phyloP scores from a whole-genome alignment of 2,888 invertebrate genomes.

The Kryphioiulus occultus region DNA sequence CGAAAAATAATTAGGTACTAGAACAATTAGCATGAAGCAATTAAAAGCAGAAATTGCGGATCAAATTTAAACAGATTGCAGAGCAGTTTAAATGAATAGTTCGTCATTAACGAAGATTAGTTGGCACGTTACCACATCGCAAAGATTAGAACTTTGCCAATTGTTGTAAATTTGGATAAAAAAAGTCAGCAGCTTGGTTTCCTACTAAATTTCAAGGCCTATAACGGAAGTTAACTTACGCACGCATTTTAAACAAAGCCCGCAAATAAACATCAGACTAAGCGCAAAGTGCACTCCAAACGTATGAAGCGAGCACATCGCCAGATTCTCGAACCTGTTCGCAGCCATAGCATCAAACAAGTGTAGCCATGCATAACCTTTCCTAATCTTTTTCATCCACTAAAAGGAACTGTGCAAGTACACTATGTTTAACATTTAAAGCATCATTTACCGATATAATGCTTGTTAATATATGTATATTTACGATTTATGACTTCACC shows the following conservation, averaged over 20 bases:
- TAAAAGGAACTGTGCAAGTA: background rate
- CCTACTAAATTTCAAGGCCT: background rate
- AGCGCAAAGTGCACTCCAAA: background rate
- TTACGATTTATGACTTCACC: background rate
- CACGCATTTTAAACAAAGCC: background rate
- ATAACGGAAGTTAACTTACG: background rate
- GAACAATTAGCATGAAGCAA: constrained; percentile 39
- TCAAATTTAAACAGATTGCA: constrained; percentile 32
- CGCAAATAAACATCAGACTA: background rate
- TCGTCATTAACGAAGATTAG: constrained; percentile 28
- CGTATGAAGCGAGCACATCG: background rate
- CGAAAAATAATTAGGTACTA: constrained; percentile 15
- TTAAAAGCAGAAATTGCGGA: constrained; percentile 38
- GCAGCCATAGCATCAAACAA: background rate
- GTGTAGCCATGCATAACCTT: background rate
- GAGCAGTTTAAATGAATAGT: constrained; percentile 25
- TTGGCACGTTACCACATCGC: constrained; percentile 37
- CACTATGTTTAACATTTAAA: background rate
- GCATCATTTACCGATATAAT: constrained; percentile 6
- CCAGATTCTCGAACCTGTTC: background rate
- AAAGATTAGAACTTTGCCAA: constrained; percentile 37
- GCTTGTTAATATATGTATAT: background rate
- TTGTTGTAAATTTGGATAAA: background rate
- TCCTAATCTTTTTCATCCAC: constrained; percentile 21
- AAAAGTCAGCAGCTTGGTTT: background rate